Base-by-base conservation (phyloP, 2,888 invertebrate species). In the Habrosyne pyritoides region DNA sequence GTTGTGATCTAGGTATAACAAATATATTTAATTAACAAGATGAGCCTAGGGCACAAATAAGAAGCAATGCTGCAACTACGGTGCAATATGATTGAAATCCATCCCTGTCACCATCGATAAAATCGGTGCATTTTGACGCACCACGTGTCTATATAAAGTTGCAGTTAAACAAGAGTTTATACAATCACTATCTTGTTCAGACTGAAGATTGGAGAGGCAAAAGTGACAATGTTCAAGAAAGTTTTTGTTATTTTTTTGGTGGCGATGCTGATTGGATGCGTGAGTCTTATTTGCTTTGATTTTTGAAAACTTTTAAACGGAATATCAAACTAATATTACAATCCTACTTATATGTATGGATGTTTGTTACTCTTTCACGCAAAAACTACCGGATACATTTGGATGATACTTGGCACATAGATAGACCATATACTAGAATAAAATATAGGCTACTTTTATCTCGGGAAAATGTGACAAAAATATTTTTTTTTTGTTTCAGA, bases 221-320 rank as follows among this genome's bases (percentile, higher is more conserved):
- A 53, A 59, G 42, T 7, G 47, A 67, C 60, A 52, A 79, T 79
- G 79, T 67, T 66, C 5, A 73, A 69, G 21, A 60, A 66, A 22
- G 12, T 75, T 2, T 53, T 72, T 6, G 33, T 70, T 12, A 1
- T 78, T 0, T 57, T 69, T 24, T 55, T 79, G 22, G 65, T 70
- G 21, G 67, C 64, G n/a, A 63, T 73, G 67, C 57, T 81, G 67
- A 54, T 76, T 57, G 73, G 66, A 10, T 54, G 55, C 28, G 81
- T 79, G 61, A 76, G 80, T 72, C 2, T 6, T n/a, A n/a, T n/a
- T 33, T 33, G n/a, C n/a, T 33, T n/a, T 33, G n/a, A n/a, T 33
- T 33, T 33, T n/a, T n/a, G n/a, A n/a, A n/a, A n/a, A n/a, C n/a
- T n/a, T n/a, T n/a, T n/a, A n/a, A n/a, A n/a, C n/a, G n/a, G n/a